A percentile compares a stretch with the other conserved stretches of the same genome.
phyloP scores from a whole-genome alignment of 2,797 vertebrate genomes.

The Scyliorhinus canicula region DNA sequence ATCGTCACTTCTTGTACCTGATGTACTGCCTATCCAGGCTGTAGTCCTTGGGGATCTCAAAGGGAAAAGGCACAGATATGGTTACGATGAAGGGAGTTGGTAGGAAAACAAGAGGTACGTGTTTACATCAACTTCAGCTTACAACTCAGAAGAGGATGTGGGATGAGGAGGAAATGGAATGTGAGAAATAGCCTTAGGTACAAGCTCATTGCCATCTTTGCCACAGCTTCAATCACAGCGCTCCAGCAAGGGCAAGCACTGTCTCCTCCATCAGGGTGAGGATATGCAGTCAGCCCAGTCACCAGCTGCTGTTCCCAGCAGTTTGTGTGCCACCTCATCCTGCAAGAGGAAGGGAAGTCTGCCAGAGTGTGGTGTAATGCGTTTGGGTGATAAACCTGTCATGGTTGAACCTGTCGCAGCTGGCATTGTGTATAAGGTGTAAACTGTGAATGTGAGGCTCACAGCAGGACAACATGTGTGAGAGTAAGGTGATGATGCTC shows the following conservation, averaged over 20 bases:
- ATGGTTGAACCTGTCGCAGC: neutral
- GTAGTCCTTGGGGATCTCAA: neutral
- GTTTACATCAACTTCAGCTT: neutral
- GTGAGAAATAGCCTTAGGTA: neutral
- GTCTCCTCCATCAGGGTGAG: neutral
- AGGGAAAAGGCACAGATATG: neutral
- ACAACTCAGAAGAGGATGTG: too few species aligned
- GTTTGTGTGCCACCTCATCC: neutral
- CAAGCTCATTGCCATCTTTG: neutral
- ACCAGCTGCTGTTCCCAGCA: neutral
- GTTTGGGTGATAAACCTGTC: neutral
- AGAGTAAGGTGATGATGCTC: too few species aligned
- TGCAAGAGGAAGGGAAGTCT: neutral
- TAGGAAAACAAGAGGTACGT: neutral
- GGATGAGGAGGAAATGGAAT: neutral
- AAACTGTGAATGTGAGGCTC: too few species aligned
- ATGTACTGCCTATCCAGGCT: neutral
- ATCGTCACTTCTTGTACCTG: neutral
- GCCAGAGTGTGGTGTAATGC: neutral
- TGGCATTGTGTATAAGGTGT: neutral
- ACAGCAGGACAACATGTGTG: too few species aligned
- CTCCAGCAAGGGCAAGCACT: neutral
- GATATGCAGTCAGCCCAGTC: neutral
- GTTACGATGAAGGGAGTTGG: too few species aligned
- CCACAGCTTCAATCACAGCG: neutral